Evolutionary conservation across 92 coral and sea anemone genomes (phyloP).

Genomic region (Palythoa grandiflora): DNA sequence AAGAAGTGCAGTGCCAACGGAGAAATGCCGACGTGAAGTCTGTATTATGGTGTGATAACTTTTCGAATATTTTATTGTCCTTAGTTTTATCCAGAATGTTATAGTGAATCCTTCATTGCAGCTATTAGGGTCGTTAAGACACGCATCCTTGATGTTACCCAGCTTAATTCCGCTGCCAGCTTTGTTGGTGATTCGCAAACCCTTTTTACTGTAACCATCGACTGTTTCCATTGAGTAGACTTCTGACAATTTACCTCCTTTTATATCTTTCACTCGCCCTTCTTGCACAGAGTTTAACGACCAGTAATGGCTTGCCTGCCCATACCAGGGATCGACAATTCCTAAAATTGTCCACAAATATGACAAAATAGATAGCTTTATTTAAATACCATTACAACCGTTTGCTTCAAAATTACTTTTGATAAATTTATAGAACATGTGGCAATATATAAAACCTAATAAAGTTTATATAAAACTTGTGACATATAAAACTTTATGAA

Average conservation of each 20-base stretch:
- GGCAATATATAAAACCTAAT: too few species aligned
- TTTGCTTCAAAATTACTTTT: too few species aligned
- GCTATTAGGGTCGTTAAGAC: constrained; percentile 80
- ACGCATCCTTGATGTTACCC: constrained; percentile 67
- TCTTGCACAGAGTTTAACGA: constrained; percentile 59
- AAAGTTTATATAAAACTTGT: too few species aligned
- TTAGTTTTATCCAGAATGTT: constrained; percentile 77
- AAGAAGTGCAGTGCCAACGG: constrained; percentile 80
- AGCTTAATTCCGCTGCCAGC: constrained; percentile 79
- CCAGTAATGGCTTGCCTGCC: constrained; percentile 72
- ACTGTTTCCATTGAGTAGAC: constrained; percentile 64
- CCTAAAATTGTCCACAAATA: constrained; percentile 31
- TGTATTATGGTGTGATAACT: constrained; percentile 62
- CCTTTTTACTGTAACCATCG: constrained; percentile 71
- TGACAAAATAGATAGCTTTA: too few species aligned
- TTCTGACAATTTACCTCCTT: constrained; percentile 55
- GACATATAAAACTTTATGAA: too few species aligned
- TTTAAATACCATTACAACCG: too few species aligned
- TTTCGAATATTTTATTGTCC: constrained; percentile 1
- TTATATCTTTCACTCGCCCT: constrained; percentile 55
- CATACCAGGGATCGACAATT: constrained; percentile 76
- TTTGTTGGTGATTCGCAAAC: constrained; percentile 63
- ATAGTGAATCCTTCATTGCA: constrained; percentile 84
- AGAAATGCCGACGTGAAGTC: constrained; percentile 54
- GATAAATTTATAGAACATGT: too few species aligned